These are phyloP conservation scores for Rhagophthalmus giganteus DNA, from an alignment of 2,888 invertebrate genomes.

Conservation along the genomic window DNA sequence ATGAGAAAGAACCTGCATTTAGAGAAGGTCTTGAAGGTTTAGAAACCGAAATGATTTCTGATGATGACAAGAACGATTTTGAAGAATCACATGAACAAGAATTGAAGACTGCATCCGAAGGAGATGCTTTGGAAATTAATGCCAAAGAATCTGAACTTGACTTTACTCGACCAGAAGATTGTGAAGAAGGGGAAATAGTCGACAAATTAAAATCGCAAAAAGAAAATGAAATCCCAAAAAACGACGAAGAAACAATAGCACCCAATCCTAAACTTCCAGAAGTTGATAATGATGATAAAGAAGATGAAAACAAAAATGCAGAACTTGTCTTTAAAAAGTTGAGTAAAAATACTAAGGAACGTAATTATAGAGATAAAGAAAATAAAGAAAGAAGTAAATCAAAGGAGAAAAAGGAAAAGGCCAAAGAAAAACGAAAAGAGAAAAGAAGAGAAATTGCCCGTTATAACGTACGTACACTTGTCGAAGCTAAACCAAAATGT, in stretches of 20 bases:
- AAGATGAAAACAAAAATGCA: slow-evolving; percentile 55
- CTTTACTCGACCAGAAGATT: slow-evolving; percentile 54
- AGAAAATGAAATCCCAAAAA: slow-evolving; percentile 43
- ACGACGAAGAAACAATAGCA: slow-evolving; percentile 50
- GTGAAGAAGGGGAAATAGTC: slow-evolving; percentile 64
- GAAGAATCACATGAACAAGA: slow-evolving; percentile 58
- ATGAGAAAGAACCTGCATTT: slow-evolving; percentile 60
- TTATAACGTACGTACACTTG: slow-evolving; percentile 80
- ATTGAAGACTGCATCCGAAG: slow-evolving; percentile 51
- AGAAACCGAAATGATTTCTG: slow-evolving; percentile 75
- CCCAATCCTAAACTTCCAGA: slow-evolving; percentile 56
- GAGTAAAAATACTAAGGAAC: slow-evolving; percentile 74
- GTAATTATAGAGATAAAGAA: slow-evolving; percentile 74
- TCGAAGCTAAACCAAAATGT: slow-evolving; percentile 67
- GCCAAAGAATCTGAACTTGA: slow-evolving; percentile 56
- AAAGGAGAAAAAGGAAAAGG: slow-evolving; percentile 47
- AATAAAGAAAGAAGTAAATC: slow-evolving; percentile 53
- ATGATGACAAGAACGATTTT: slow-evolving; percentile 70
- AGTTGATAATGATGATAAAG: slow-evolving; percentile 59
- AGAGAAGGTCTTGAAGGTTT: slow-evolving; percentile 58
- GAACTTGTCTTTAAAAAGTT: slow-evolving; percentile 74
- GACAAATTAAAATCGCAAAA: slow-evolving; percentile 50
- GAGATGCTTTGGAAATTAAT: slow-evolving; percentile 54
- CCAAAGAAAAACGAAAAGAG: slow-evolving; percentile 56
- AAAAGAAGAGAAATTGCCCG: slow-evolving; percentile 79